Evolutionary conservation across 2,888 invertebrate species (phyloP).

Genomic region (Lycia hirtaria): DNA sequence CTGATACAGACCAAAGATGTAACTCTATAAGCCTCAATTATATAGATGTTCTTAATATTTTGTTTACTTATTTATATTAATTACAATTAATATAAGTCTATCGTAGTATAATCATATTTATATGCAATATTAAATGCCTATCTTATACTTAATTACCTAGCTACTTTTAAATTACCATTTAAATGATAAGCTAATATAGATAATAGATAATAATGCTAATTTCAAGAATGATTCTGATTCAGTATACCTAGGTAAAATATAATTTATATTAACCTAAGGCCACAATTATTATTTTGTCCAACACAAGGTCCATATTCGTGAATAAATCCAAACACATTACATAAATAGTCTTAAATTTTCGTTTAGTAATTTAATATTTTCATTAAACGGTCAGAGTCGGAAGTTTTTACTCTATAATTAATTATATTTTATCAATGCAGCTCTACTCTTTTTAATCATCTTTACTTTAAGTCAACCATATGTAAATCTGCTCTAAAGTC

Average conservation of each 20-base stretch:
- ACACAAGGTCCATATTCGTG: background rate
- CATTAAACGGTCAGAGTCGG: too few species aligned
- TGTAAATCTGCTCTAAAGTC: background rate
- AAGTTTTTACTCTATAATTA: too few species aligned
- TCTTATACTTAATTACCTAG: conserved; percentile 16
- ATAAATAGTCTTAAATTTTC: background rate
- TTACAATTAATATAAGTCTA: conserved; percentile 12
- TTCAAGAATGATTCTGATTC: too few species aligned
- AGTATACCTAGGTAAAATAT: background rate
- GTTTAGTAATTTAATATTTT: too few species aligned
- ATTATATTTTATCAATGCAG: too few species aligned
- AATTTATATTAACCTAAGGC: too few species aligned
- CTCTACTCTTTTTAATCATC: too few species aligned
- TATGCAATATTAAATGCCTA: conserved; percentile 37
- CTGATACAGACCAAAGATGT: conserved; percentile 78
- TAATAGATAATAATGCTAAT: too few species aligned
- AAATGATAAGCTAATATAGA: background rate
- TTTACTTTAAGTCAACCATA: background rate
- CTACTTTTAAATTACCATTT: conserved; percentile 1
- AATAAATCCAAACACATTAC: background rate
- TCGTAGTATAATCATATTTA: conserved; percentile 14
- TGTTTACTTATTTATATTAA: conserved; percentile 16
- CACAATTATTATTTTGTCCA: background rate
- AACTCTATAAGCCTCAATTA: conserved; percentile 64
- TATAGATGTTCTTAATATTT: conserved; percentile 44